Evolutionary conservation across 2,797 vertebrate species (phyloP), one percentile per base, ranked within the genome.

Genomic region (Tinamus major): DNA sequence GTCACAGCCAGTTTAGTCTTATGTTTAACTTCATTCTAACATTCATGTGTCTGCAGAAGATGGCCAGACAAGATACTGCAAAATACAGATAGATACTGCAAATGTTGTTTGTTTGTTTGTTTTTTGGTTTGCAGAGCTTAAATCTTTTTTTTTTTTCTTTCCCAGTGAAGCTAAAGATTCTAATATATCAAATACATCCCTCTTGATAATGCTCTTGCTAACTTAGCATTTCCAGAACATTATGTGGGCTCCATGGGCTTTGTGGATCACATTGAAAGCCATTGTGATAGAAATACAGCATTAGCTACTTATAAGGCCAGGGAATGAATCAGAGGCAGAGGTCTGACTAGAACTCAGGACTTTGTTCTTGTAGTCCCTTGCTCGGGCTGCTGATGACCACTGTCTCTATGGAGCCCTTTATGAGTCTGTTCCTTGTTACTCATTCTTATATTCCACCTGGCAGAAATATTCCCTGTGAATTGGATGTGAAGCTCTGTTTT

Each of bases 381-480:
- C 13, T 74, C 37, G 85, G 58, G 17, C 0, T 81, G 26, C 6
- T 84, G 41, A 19, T 71, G 62, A 72, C 21, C 37, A 46, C 3
- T 21, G 10, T 79, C 27, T 79, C 65, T 39, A n/a, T 63, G 48
- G 19, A 87, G 9, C 6, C 8, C 2, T 35, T 76, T n/a, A 65
- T 15, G 29, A 85, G 91, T 9, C 27, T 78, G 13, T 12, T 83
- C 9, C 51, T 68, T 77, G 13, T 64, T 91, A 21, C 37, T 76
- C 33, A 58, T 69, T 70, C 81, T 61, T 41, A 18, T 39, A 51
- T 11, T 77, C 49, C 53, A 89, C 90, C 93, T 96, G 95, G 51
- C 84, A 58, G 29, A 87, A 89, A 71, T 74, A 70, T 21, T 35
- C 17, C 33, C 20, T 17, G 0, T 64, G 89, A 90, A 80, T 65